A percentile compares a stretch with the other conserved stretches of the same genome.
Conservation (phyloP, 2,113 vertebrate genomes). For the Alectura lathami region DNA sequence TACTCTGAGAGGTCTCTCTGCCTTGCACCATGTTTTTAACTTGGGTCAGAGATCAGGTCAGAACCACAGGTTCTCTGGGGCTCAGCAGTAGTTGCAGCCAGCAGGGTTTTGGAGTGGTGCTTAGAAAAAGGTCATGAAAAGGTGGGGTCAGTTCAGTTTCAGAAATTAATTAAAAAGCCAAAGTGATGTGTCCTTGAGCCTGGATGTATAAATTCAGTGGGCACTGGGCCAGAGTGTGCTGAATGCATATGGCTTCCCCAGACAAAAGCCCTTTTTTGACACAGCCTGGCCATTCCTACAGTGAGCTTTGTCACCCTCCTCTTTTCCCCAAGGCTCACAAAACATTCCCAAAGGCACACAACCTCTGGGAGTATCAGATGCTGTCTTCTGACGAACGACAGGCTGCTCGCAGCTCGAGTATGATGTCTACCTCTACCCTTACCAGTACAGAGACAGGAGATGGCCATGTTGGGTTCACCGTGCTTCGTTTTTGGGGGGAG, state of each 20-base stretch:
- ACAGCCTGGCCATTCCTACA: neutral
- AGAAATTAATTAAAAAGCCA: neutral
- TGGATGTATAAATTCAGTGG: neutral
- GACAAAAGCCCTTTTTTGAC: neutral
- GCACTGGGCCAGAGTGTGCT: neutral
- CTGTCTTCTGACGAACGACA: neutral
- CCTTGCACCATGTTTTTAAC: neutral
- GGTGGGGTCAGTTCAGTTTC: neutral
- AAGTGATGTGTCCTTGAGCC: accelerated
- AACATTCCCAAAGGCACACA: neutral
- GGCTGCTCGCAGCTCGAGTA: neutral
- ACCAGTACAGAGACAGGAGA: neutral
- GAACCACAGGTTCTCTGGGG: neutral
- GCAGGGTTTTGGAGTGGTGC: neutral
- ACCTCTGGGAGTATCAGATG: neutral
- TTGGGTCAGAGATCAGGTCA: neutral
- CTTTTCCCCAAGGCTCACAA: neutral
- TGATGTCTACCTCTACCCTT: neutral
- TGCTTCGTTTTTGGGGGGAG: neutral
- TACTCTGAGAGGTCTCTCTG: neutral
- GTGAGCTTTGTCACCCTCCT: neutral
- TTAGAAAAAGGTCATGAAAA: neutral
- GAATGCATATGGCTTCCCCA: neutral
- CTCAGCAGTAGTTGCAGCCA: accelerated
- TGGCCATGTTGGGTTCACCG: neutral